Percentiles rank a stretch among this genome's conserved stretches.
Conservation (phyloP, 1,140 invertebrate genomes). For the Drosophila miranda region DNA sequence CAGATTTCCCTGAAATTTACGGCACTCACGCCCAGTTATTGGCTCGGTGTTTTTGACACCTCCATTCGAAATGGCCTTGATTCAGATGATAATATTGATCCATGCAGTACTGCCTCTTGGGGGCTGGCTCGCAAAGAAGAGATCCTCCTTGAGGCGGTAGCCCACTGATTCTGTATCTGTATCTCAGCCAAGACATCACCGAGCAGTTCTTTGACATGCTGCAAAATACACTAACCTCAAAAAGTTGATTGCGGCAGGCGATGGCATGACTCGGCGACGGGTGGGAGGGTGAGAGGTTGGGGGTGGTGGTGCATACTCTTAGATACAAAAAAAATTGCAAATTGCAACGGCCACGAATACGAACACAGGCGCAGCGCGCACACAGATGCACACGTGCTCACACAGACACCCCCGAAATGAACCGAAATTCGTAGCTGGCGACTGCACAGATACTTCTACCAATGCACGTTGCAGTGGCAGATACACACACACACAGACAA, state of each 20-base stretch:
- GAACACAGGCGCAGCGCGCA: slow-evolving; percentile 44
- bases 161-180: neutral
- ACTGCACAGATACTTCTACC: slow-evolving; percentile 32
- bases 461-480: slow-evolving; percentile 16
- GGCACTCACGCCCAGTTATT: no score
- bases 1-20: neutral
- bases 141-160: neutral
- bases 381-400: slow-evolving; percentile 70
- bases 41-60: no score
- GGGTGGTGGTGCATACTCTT: neutral
- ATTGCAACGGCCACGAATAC: slow-evolving; percentile 51
- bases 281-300: neutral
- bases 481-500: slow-evolving; percentile 54
- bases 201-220: neutral
- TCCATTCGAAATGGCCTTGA: no score
- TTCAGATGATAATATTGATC: neutral
- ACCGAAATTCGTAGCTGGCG: slow-evolving; percentile 48
- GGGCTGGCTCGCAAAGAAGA: no score
- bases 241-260: slow-evolving; percentile 68
- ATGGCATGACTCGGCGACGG: slow-evolving; percentile 12
- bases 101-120: no score
- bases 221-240: slow-evolving; percentile 72
- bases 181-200: neutral
- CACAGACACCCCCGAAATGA: slow-evolving; percentile 57
- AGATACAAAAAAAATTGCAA: slow-evolving; percentile 45